Evolutionary conservation across 2,888 invertebrate species (phyloP), one percentile per base, ranked within the genome.

Genomic region (Rhyacophila evoluta): DNA sequence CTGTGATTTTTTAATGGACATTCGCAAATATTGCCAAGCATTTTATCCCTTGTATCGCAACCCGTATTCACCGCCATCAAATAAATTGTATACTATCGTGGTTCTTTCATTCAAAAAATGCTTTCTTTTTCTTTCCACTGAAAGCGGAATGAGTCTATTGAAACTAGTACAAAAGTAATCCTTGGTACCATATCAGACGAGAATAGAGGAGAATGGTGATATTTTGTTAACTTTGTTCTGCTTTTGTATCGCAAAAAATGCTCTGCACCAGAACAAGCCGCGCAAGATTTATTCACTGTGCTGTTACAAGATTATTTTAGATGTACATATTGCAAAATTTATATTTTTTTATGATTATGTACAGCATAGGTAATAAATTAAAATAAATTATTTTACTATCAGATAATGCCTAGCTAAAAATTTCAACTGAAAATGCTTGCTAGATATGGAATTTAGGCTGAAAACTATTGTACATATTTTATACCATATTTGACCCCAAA

Each of bases 161-260:
- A 78, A 78, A 78, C 74, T 78, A 39, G 71, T 39, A 74, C 74
- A 78, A 78, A 78, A 78, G 78, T 78, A 74, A 78, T 78, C 73
- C 78, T 74, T 71, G 70, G 70, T 78, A 36, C 78, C 74, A 19
- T 74, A 19, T 39, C 69, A 70, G 70, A 41, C 39, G 72, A 72
- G 72, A 25, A 72, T 25, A 36, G 72, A 33, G 33, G 19, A 37
- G 72, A 33, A 36, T 70, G 39, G 72, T 55, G 72, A 76, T 76
- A 72, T 71, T 76, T 76, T 76, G 76, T 76, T 55, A 55, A 12
- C 27, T 76, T 41, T 76, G 25, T 71, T 76, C 27, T 55, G 55
- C 55, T 72, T 29, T 76, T 76, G 68, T 68, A 37, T 1, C 6
- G 37, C 28, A 70, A 28, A 74, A 67, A 70, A 69, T 37, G 41